Evolutionary conservation across 2,113 vertebrate species (phyloP).

Genomic region (Piaya cayana): DNA sequence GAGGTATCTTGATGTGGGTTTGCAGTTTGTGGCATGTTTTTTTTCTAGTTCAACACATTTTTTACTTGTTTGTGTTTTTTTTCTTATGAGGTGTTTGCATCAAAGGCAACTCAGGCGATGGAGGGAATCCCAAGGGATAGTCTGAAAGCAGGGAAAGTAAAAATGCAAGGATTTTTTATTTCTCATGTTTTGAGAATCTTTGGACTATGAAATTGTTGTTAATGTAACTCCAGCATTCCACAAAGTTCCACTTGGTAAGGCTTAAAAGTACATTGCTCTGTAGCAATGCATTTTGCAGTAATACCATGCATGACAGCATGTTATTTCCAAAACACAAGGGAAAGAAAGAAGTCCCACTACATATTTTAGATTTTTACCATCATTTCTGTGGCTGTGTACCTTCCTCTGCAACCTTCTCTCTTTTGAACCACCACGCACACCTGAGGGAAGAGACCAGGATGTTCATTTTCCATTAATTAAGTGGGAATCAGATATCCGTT

Average conservation of each 20-base stretch:
- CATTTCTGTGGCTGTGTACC: accelerated
- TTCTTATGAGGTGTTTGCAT: not conserved
- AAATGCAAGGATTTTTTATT: not conserved
- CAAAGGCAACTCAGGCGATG: not conserved
- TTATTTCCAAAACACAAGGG: not conserved
- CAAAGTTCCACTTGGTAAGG: not conserved
- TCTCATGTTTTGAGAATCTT: accelerated
- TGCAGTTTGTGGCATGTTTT: accelerated
- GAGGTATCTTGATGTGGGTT: not conserved
- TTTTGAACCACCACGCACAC: not conserved
- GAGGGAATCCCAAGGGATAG: not conserved
- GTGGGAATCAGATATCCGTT: not conserved
- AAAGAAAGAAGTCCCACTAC: not conserved
- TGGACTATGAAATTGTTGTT: not conserved
- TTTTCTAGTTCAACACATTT: not conserved
- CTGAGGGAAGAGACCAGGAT: not conserved
- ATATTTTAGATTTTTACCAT: not conserved
- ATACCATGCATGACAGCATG: accelerated
- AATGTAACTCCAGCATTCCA: not conserved
- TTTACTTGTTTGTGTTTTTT: accelerated
- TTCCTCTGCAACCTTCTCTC: not conserved
- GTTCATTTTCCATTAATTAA: not conserved
- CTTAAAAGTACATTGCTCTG: not conserved
- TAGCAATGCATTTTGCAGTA: not conserved
- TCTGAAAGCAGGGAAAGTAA: not conserved